Conservation (phyloP, 2,113 vertebrate genomes). For the Budorcas taxicolor region DNA sequence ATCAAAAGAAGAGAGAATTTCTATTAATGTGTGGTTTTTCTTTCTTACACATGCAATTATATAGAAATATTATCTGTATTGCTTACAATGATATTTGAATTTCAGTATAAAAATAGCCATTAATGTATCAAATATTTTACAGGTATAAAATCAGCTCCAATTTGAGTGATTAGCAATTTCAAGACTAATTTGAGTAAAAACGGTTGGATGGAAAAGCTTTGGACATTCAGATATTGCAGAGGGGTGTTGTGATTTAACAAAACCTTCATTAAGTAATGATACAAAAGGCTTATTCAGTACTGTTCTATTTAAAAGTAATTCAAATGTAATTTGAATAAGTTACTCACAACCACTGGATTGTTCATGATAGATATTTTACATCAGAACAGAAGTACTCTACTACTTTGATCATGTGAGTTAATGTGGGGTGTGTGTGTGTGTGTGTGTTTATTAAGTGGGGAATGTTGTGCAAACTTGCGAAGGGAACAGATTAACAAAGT, state of each 20-base stretch:
- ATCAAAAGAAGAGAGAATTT: background rate
- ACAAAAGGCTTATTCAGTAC: background rate
- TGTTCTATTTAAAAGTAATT: background rate
- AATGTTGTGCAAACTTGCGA: background rate
- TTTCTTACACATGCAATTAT: background rate
- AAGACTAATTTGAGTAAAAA: background rate
- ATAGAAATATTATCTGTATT: background rate
- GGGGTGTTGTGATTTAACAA: background rate
- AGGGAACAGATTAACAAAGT: background rate
- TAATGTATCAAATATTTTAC: background rate
- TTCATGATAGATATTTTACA: background rate
- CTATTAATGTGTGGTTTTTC: background rate
- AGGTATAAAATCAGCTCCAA: background rate
- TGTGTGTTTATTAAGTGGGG: background rate
- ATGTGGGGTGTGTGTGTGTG: background rate
- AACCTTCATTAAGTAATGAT: background rate
- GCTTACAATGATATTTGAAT: background rate
- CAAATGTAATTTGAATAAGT: conserved; percentile 29
- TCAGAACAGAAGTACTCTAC: background rate
- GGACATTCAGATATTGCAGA: background rate
- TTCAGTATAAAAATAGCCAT: background rate
- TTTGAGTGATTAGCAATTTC: background rate
- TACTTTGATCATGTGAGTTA: background rate
- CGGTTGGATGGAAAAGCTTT: background rate
- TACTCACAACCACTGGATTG: background rate